Evolutionary conservation across 2,888 invertebrate genomes (phyloP).

Genomic region (Ichneumoninae sp.): DNA sequence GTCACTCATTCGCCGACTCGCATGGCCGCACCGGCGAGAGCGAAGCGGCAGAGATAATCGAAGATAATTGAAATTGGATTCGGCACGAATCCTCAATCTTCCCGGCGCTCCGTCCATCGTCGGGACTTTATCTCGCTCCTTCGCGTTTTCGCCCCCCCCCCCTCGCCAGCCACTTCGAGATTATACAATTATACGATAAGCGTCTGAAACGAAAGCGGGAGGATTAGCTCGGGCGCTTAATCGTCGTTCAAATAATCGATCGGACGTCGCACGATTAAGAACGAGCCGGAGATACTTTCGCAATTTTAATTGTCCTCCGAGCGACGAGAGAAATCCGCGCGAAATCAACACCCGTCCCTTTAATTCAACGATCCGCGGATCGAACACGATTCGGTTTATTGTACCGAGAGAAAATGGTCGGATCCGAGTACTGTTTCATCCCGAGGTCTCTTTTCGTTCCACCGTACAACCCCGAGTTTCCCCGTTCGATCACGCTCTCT

Average conservation of each 20-base stretch:
- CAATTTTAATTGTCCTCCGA: background rate
- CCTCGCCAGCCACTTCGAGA: slow-evolving; percentile 22
- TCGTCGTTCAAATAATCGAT: slow-evolving; percentile 40
- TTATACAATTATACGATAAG: slow-evolving; percentile 35
- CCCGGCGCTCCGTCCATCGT: slow-evolving; percentile 39
- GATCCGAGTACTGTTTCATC: slow-evolving; percentile 12
- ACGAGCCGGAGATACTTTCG: background rate
- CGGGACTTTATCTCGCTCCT: slow-evolving; percentile 28
- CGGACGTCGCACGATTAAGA: background rate
- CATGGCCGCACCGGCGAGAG: slow-evolving; percentile 55
- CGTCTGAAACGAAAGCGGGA: slow-evolving; percentile 49
- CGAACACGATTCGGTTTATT: background rate
- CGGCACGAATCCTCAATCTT: slow-evolving; percentile 65
- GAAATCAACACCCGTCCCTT: background rate
- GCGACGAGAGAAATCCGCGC: background rate
- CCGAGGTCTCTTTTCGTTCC: background rate
- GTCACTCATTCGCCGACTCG: slow-evolving; percentile 46
- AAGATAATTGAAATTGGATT: slow-evolving; percentile 68
- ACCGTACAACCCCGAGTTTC: background rate
- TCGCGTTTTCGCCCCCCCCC: slow-evolving; percentile 25
- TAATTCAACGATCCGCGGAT: background rate
- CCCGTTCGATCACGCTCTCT: background rate
- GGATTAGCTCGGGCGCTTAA: slow-evolving; percentile 35
- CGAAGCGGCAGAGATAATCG: slow-evolving; percentile 64
- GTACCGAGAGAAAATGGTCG: background rate